Evolutionary conservation across 2,113 vertebrate species (phyloP).

Genomic region (Phalacrocorax brasilianus): DNA sequence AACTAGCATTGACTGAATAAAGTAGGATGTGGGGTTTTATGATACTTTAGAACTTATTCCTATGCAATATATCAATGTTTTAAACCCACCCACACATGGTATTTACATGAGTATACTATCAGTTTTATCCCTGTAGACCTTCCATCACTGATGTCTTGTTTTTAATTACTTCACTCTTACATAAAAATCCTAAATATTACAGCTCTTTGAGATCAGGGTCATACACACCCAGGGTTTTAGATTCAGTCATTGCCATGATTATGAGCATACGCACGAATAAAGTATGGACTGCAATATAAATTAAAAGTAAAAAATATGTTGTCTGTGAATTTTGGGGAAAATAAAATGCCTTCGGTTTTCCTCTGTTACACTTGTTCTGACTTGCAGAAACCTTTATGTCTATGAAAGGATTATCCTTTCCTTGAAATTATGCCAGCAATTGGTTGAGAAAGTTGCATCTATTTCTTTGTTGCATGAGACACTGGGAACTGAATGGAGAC

Average conservation of each 20-base stretch:
- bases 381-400: background rate
- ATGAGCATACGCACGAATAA: background rate
- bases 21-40: background rate
- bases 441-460: background rate
- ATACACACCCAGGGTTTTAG: background rate
- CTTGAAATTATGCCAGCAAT: background rate
- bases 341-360: background rate
- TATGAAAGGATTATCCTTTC: background rate
- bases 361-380: background rate
- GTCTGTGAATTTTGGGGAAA: background rate
- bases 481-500: background rate
- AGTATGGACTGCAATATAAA: background rate
- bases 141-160: background rate
- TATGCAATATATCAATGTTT: background rate
- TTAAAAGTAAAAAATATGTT: background rate
- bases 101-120: background rate
- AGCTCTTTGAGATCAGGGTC: background rate
- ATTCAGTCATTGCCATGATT: background rate
- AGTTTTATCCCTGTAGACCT: background rate
- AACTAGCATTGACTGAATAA: background rate
- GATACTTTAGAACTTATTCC: background rate
- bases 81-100: background rate
- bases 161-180: background rate
- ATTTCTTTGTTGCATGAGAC: background rate
- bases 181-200: background rate